A percentile compares a stretch with the other conserved stretches of the same genome.
These are phyloP conservation scores for Etheostoma nigrum DNA, from an alignment of 2,797 vertebrate genomes.

Conservation along the genomic window DNA sequence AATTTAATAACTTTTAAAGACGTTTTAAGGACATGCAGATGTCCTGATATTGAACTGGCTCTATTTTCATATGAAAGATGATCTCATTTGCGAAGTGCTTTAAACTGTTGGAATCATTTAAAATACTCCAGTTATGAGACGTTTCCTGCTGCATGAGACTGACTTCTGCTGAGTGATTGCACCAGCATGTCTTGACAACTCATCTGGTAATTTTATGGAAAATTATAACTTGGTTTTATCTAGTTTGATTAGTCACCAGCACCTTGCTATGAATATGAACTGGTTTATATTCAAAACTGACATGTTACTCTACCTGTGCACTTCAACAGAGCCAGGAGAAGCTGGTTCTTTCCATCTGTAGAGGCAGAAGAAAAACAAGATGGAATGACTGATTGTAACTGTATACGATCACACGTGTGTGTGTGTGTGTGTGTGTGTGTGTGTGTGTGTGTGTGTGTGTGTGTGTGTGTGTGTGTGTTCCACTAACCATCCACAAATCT, in stretches of 20 bases:
- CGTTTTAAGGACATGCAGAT: conserved; percentile 37
- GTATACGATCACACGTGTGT: not conserved
- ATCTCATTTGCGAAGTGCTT: conserved; percentile 53
- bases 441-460: not conserved
- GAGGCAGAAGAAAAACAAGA: conserved; percentile 55
- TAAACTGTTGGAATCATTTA: conserved; percentile 41
- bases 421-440: not conserved
- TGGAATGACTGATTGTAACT: conserved; percentile 17
- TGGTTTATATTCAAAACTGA: conserved; percentile 1
- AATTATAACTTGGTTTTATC: conserved; percentile 29
- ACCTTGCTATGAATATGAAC: conserved; percentile 5
- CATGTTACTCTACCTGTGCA: conserved; percentile 90
- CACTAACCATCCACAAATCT: conserved; percentile 93
- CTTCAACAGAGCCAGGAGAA: conserved; percentile 95
- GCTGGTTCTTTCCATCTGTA: conserved; percentile 97
- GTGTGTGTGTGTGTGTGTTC: not conserved
- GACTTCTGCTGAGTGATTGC: conserved; percentile 19
- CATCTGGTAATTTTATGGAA: conserved; percentile 32
- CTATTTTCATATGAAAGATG: conserved; percentile 44
- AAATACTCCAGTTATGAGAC: conserved; percentile 41
- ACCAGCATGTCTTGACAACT: conserved; percentile 3
- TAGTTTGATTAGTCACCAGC: not conserved
- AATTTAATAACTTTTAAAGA: conserved; percentile 19
- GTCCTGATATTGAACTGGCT: conserved; percentile 18
- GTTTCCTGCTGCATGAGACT: conserved; percentile 31